Base-by-base conservation (phyloP, 2,888 invertebrate genomes). In the Branchellion lobata region DNA sequence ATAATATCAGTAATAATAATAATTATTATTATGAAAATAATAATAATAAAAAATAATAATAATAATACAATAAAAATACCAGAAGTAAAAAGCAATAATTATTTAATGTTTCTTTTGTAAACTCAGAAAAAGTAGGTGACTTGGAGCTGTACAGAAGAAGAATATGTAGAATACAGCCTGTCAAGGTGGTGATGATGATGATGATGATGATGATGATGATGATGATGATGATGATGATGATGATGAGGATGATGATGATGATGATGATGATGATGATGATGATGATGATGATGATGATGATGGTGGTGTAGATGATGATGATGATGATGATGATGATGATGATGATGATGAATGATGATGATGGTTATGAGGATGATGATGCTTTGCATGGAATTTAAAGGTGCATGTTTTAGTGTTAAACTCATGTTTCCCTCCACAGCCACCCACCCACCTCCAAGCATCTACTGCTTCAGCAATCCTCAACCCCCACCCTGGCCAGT, bases 221-320 rank as follows among this genome's bases (percentile, higher is more conserved):
- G 65, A 65, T 65, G n/a, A 11, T 65, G 65, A 21, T 65, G 65
- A 65, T 65, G 29, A 65, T 65, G 65, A 40, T 40, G 65, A 65
- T n/a, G 5, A 75, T 47, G 75, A 47, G n/a, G 75, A 75, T 75
- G 75, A 75, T 53, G 75, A 75, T 75, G 75, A 75, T 65, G 29
- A 65, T 65, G 65, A 65, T 65, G 65, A 65, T 65, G 65, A 65
- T 65, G 65, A 65, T 65, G 24, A 29, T 65, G 65, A 65, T 65
- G 65, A 65, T 65, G 75, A 75, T 47, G 53, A 47, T 51, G 57
- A 51, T 24, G 51, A 47, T 47, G 51, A 53, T 75, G 75, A 75
- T 24, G 75, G 47, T 74, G 36, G 36, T 74, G 40, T 8, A 11
- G 24, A 65, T 65, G 5, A 29, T 65, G 65, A 21, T 65, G 65